Percentiles rank a stretch among this genome's conserved stretches.
Evolutionary conservation across 2,888 invertebrate species (phyloP).

Genomic region (Crioceris asparagi): DNA sequence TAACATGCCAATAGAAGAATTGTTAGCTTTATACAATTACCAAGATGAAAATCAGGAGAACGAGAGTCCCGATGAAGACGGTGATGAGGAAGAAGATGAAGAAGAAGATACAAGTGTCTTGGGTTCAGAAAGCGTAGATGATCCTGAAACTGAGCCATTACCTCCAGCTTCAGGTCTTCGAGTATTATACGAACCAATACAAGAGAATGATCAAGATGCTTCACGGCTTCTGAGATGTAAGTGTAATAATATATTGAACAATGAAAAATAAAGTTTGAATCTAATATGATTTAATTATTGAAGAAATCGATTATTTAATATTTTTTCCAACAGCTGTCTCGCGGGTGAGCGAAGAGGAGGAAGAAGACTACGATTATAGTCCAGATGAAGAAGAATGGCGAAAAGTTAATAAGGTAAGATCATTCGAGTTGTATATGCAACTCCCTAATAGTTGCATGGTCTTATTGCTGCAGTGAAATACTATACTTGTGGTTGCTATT

Average conservation of each 20-base stretch:
- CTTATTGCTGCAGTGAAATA: not conserved
- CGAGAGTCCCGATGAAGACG: constrained; percentile 36
- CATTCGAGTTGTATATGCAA: constrained; percentile 4
- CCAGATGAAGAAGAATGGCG: constrained; percentile 84
- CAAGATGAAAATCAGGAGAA: constrained; percentile 35
- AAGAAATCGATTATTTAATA: not conserved
- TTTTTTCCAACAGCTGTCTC: constrained; percentile 45
- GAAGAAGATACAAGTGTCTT: constrained; percentile 41
- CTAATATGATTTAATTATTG: not conserved
- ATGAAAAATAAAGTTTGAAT: not conserved
- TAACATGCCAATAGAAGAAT: constrained; percentile 91
- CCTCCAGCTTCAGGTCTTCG: constrained; percentile 48
- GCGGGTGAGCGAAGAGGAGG: constrained; percentile 67
- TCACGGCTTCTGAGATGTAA: constrained; percentile 44
- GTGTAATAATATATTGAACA: constrained; percentile 6
- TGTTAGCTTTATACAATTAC: constrained; percentile 80
- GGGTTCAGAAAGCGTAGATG: constrained; percentile 29
- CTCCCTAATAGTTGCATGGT: not conserved
- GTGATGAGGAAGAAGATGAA: constrained; percentile 40
- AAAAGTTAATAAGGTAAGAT: constrained; percentile 45
- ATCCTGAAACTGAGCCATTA: constrained; percentile 34
- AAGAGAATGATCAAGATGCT: constrained; percentile 36
- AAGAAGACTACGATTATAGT: constrained; percentile 65
- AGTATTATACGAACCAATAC: constrained; percentile 43
- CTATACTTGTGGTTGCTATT: not conserved